These are phyloP conservation scores for Tamias sibiricus DNA, from an alignment of 2,113 vertebrate genomes.

Conservation along the genomic window DNA sequence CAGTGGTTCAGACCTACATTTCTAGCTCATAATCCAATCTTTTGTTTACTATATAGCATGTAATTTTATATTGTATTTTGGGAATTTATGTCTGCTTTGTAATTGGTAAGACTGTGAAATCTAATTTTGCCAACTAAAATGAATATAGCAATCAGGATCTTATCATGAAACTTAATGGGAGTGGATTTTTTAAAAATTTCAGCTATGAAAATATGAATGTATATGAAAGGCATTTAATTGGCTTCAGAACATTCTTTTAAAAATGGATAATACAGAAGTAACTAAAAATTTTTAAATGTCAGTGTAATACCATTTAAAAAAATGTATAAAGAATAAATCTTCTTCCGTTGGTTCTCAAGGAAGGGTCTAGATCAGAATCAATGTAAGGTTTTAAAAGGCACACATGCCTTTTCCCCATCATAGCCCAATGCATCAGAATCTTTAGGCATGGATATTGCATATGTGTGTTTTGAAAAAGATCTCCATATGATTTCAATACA, in stretches of 20 bases:
- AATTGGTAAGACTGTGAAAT: neutral
- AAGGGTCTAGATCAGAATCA: neutral
- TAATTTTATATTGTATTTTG: neutral
- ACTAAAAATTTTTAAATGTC: neutral
- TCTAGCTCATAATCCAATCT: neutral
- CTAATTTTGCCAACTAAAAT: conserved; percentile 8
- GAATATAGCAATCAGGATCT: conserved; percentile 4
- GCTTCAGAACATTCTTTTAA: neutral
- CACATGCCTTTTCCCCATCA: neutral
- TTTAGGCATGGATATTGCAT: neutral
- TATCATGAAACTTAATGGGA: neutral
- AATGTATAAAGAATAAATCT: neutral
- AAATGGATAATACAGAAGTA: neutral
- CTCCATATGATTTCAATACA: conserved; percentile 34
- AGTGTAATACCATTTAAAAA: neutral
- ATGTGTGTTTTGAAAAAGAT: neutral
- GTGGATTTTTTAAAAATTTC: neutral
- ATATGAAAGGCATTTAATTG: neutral
- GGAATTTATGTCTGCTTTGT: neutral
- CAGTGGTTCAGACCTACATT: neutral
- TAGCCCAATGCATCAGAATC: neutral
- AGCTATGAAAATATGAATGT: neutral
- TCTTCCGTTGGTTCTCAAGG: neutral
- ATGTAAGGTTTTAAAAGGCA: neutral
- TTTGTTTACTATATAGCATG: neutral